Percentiles rank a stretch among this genome's conserved stretches.
These are phyloP conservation scores for Hylaea fasciaria DNA, from an alignment of 2,888 invertebrate genomes.

Conservation along the genomic window DNA sequence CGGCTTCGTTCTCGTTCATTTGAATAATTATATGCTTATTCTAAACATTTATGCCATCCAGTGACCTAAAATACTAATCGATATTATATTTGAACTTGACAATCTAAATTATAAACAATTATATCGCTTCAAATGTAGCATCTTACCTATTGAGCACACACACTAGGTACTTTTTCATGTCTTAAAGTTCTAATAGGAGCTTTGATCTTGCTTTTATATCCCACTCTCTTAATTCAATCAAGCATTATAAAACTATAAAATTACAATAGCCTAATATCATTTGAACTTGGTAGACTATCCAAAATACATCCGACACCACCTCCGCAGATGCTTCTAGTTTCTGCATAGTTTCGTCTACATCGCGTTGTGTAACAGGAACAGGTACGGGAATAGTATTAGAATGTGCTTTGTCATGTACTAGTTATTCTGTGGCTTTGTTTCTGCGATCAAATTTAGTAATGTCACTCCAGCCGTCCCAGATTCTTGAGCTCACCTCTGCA, in stretches of 20 bases:
- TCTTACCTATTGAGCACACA: too few relatives aligned
- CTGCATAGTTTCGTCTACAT: background rate
- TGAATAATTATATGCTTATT: slow-evolving; percentile 43
- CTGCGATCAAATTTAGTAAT: slow-evolving; percentile 82
- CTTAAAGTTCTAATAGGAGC: too few relatives aligned
- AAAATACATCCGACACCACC: background rate
- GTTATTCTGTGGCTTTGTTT: slow-evolving; percentile 70
- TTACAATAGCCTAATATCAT: slow-evolving; percentile 8
- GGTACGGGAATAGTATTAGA: slow-evolving; percentile 22
- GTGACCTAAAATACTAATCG: too few relatives aligned
- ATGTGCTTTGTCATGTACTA: slow-evolving; percentile 42
- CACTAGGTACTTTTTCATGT: too few relatives aligned
- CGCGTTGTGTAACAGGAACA: slow-evolving; percentile 5
- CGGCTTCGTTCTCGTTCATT: slow-evolving; percentile 31
- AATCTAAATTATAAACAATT: slow-evolving; percentile 4
- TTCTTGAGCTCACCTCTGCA: slow-evolving; percentile 77
- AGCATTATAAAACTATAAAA: too few relatives aligned
- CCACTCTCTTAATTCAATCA: too few relatives aligned
- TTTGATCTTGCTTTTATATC: too few relatives aligned
- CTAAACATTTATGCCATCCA: slow-evolving; percentile 42
- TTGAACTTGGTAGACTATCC: slow-evolving; percentile 32
- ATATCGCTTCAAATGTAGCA: too few relatives aligned
- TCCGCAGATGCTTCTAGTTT: background rate
- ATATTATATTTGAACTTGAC: slow-evolving; percentile 37
- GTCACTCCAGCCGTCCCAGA: slow-evolving; percentile 84